Base-by-base conservation (phyloP, 92 coral and sea anemone species). In the Palythoa heliodiscus region DNA sequence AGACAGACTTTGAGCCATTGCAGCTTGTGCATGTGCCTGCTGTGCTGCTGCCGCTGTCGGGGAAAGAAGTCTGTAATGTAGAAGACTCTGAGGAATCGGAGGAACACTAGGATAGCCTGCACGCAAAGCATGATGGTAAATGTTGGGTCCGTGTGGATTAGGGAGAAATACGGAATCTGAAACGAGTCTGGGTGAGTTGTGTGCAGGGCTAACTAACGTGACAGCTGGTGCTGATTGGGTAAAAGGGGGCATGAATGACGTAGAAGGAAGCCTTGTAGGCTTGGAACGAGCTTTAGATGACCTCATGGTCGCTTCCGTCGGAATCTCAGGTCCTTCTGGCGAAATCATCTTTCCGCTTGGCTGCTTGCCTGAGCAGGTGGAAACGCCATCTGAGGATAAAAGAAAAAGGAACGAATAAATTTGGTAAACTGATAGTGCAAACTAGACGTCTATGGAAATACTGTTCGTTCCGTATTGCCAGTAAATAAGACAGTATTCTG, bases 71-170 rank as follows among this genome's bases (percentile, higher is more conserved):
- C 98, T 86, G 60, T 94, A 94, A 72, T 94, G 95, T 88, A 94
- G 91, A 48, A 92, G 79, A 82, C 91, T 88, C 76, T 93, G 95
- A 12, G 92, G 92, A 57, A 94, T 24, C 23, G 84, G 54, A 17
- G 83, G 54, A 78, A 78, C 70, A 40, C 52, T 57, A 12, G 90
- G 90, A 53, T 87, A 90, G 4, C 93, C 93, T 6, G 89, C 84
- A 19, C 95, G 91, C 52, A 93, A 88, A 25, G 98, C 98, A 79
- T 90, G 98, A 87, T 94, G 98, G 89, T 94, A 94, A 24, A 94
- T 91, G 58, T 85, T 90, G 17, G 98, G 67, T 5, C 88, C 91
- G 71, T 91, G 97, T 52, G 93, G 92, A 7, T 86, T 89, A 4
- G 93, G 83, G 22, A 94, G 88, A 76, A 94, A 70, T 57, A 92